These are phyloP conservation scores for Periophthalmus modestus DNA, from an alignment of 2,113 vertebrate species.

Conservation along the genomic window DNA sequence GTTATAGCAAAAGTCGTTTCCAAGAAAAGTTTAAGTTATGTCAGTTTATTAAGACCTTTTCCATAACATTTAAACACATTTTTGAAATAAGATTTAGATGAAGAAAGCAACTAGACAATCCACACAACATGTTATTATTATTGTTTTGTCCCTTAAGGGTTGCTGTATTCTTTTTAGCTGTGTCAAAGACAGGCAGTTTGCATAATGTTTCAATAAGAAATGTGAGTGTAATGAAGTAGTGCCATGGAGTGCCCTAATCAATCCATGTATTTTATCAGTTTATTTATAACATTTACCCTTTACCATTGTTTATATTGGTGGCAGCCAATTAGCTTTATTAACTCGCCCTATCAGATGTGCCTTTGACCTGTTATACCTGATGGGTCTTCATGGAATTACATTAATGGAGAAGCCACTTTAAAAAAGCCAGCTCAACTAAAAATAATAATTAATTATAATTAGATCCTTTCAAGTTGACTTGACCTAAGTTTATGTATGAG, in stretches of 20 bases:
- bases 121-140: too few species aligned
- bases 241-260: neutral
- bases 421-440: too few species aligned
- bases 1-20: neutral
- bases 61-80: too few species aligned
- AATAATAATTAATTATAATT: neutral
- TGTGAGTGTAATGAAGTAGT: too few species aligned
- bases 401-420: neutral
- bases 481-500: neutral
- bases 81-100: too few species aligned
- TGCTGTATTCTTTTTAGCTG: too few species aligned
- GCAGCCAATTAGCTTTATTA: neutral
- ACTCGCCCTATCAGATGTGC: slow-evolving; percentile 30
- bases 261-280: neutral
- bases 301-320: neutral
- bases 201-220: neutral
- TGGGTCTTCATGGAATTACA: neutral
- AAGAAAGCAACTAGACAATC: too few species aligned
- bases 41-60: too few species aligned
- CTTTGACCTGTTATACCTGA: slow-evolving; percentile 14
- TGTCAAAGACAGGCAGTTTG: too few species aligned
- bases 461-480: neutral
- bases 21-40: neutral
- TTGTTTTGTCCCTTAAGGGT: too few species aligned
- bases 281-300: neutral